Base-by-base conservation (phyloP, 2,888 invertebrate species). In the Pegoplata infirma region DNA sequence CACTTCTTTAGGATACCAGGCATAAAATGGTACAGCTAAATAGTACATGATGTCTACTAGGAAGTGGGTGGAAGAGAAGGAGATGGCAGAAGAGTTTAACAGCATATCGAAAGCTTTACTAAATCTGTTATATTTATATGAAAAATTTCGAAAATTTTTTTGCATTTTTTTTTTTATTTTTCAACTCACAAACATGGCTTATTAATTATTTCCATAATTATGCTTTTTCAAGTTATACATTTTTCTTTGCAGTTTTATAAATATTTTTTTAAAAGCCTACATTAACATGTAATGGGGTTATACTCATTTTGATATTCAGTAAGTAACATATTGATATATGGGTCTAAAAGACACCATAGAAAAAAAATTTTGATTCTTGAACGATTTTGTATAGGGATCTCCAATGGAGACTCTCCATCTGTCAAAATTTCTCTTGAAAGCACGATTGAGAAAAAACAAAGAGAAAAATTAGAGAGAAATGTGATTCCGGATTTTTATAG, bases 181-280 rank as follows among this genome's bases (percentile, higher is more conserved):
- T 40, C n/a, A 67, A 61, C 61, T 59, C 68, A 47, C 47, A 16
- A 23, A 12, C 19, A 66, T 58, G 71, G 71, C 75, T 75, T 67
- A 79, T 75, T 79, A 79, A 79, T 79, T 79, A 79, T 51, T 79
- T 79, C 79, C 79, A 79, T 79, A 69, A 67, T 75, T 75, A 47
- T 79, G 79, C 66, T 67, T 71, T 67, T 72, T 23, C 55, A 79
- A 79, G 79, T 75, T 67, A 59, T 47, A 44, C 59, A 28, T 67
- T 72, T 53, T 21, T 21, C 49, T 12, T 36, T 14, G 12, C 51
- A 25, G n/a, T 23, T 25, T 25, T 49, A 40, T n/a, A 64, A 67
- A 72, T 55, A 53, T 58, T n/a, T 21, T 71, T 71, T 66, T 71
- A 49, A n/a, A n/a, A n/a, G n/a, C n/a, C n/a, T n/a, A n/a, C n/a